Conservation (phyloP, 2,888 invertebrate species). For the Pristionchus maxplancki region DNA sequence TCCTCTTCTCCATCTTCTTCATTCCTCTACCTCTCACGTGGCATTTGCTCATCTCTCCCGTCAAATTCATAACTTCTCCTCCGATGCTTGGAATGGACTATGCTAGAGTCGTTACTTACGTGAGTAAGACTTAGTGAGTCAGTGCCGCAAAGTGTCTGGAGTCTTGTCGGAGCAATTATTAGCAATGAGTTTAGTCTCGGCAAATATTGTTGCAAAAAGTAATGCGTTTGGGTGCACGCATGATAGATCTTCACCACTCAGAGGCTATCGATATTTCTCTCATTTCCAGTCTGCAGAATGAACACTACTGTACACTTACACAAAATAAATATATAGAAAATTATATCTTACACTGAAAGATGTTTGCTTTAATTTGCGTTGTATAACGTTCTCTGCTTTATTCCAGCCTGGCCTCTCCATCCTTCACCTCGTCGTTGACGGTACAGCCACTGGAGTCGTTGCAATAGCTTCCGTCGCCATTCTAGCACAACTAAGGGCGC, state of each 20-base stretch:
- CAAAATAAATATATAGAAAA: too few relatives aligned
- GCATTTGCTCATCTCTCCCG: slow-evolving; percentile 38
- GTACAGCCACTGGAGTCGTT: neutral
- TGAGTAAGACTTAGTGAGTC: neutral
- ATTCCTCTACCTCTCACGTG: slow-evolving; percentile 48
- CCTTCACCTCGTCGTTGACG: slow-evolving; percentile 25
- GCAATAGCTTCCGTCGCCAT: neutral
- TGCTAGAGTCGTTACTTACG: neutral
- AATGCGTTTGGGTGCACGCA: too few relatives aligned
- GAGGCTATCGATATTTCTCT: too few relatives aligned
- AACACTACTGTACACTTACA: too few relatives aligned
- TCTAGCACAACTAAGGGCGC: neutral
- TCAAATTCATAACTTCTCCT: neutral
- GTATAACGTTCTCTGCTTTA: too few relatives aligned
- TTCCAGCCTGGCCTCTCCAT: slow-evolving; percentile 47
- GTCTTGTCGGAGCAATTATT: neutral
- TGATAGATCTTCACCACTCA: too few relatives aligned
- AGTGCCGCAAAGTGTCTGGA: neutral
- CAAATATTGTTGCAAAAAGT: neutral
- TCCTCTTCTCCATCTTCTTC: neutral
- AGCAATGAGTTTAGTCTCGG: neutral
- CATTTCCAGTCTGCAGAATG: too few relatives aligned
- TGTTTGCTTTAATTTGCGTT: too few relatives aligned
- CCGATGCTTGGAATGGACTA: slow-evolving; percentile 45
- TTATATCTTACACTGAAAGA: too few relatives aligned